Conservation (phyloP, 2,888 invertebrate species). For the Hesperia comma region DNA sequence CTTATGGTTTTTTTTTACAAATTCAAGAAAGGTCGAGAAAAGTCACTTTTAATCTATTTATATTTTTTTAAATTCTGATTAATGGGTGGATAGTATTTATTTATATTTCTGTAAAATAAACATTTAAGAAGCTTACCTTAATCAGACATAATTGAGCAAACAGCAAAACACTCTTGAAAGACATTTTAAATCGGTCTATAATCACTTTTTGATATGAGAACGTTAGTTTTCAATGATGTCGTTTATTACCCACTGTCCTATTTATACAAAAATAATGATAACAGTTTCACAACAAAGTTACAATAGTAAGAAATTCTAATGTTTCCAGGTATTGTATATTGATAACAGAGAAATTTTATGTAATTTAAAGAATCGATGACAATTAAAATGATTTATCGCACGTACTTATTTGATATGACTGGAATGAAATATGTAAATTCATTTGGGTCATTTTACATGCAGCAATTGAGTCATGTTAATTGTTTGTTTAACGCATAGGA, state of each 20-base stretch:
- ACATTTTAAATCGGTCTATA: slow-evolving; percentile 4
- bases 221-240: slow-evolving; percentile 15
- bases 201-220: slow-evolving; percentile 4
- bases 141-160: slow-evolving; percentile 40
- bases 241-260: slow-evolving; percentile 43
- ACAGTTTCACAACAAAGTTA: slow-evolving; percentile 23
- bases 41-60: too few relatives aligned
- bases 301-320: slow-evolving; percentile 10
- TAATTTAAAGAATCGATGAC: slow-evolving; percentile 19
- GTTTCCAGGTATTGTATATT: slow-evolving; percentile 25
- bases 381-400: slow-evolving; percentile 26
- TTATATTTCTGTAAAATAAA: too few relatives aligned
- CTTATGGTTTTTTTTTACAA: too few relatives aligned
- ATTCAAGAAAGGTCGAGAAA: too few relatives aligned
- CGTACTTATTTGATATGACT: slow-evolving; percentile 22
- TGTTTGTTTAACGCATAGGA: neutral
- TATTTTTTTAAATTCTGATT: too few relatives aligned
- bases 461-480: slow-evolving; percentile 13
- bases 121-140: slow-evolving; percentile 39
- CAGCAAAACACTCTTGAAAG: slow-evolving; percentile 22
- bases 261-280: slow-evolving; percentile 41
- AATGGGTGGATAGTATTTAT: too few relatives aligned
- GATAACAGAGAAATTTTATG: slow-evolving; percentile 18
- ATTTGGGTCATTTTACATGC: slow-evolving; percentile 27
- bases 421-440: slow-evolving; percentile 17